Base-by-base conservation (phyloP, 2,888 invertebrate species). In the Emesis furor region DNA sequence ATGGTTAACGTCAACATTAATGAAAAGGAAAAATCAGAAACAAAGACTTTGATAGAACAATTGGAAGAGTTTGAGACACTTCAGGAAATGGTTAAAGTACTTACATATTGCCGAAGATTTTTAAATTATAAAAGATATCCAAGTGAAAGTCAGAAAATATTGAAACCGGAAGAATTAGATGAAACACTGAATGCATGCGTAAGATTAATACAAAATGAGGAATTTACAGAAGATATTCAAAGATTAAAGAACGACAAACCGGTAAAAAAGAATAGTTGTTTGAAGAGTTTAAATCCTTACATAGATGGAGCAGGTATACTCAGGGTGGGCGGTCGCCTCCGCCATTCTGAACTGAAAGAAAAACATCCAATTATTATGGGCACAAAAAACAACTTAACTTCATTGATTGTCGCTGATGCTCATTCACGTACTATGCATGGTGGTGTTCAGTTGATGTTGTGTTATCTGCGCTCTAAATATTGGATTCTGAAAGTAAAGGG, bases 291-390 rank as follows among this genome's bases (percentile, higher is more conserved):
- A 3, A 86, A 86, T 32, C 89, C 89, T 17, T 89, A 81, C 68
- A 42, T 90, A 1, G 86, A 87, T 73, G 68, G 73, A 17, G 62
- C 1, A 42, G 42, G 80, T 0, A 65, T 76, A 8, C 76, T 82
- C 68, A 79, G 55, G 5, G 55, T 55, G 1, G 17, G 55, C 14
- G 5, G 17, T 17, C 55, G 55, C 3, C 55, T 89, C 5, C 71
- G 82, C 55, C 37, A 81, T 10, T 65, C 79, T n/a, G 8, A 87
- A 24, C 32, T 59, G 10, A 68, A 78, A 14, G 30, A 84, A 10
- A 85, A 86, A 71, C 85, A 87, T 85, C 87, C 85, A 5, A 81
- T 87, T 12, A 87, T 90, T 90, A 5, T 24, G 24, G 78, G 78
- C 0, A 85, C 81, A 37, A 85, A 87, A 35, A 86, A 81, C 12